phyloP scores from a whole-genome alignment of 2,113 vertebrate species.

The Laterallus jamaicensis region DNA sequence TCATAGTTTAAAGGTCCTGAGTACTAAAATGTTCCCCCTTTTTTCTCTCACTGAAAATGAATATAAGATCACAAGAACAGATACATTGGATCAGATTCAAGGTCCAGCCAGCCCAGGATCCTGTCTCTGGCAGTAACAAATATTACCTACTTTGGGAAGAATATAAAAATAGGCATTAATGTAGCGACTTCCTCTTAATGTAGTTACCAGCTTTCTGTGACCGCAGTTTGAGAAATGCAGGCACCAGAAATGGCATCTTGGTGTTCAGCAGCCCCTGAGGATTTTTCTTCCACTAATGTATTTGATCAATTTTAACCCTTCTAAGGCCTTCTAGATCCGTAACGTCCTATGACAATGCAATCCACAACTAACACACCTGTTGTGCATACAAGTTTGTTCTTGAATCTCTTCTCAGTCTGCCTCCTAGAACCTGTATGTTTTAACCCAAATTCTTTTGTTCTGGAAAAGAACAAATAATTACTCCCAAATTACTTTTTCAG shows the following conservation, averaged over 20 bases:
- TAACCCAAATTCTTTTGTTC: neutral
- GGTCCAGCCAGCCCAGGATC: neutral
- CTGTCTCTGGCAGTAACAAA: neutral
- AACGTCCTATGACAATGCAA: neutral
- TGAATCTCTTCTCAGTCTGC: neutral
- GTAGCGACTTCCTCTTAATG: neutral
- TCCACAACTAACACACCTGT: neutral
- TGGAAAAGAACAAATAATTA: neutral
- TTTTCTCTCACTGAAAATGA: neutral
- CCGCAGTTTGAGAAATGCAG: neutral
- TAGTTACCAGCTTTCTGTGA: neutral
- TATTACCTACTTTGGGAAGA: slow-evolving; percentile 4
- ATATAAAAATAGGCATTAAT: slow-evolving; percentile 8
- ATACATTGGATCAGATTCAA: slow-evolving; percentile 20
- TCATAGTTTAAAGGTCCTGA: neutral
- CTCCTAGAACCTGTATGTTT: neutral
- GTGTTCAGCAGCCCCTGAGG: neutral
- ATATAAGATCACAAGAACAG: neutral
- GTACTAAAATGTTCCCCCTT: neutral
- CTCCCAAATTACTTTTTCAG: neutral
- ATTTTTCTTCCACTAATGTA: neutral
- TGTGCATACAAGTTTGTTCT: neutral
- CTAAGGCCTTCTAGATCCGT: neutral
- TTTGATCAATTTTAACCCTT: neutral
- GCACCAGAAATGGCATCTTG: neutral